Conservation (phyloP, 2,888 invertebrate species). For the Furcula furcula region DNA sequence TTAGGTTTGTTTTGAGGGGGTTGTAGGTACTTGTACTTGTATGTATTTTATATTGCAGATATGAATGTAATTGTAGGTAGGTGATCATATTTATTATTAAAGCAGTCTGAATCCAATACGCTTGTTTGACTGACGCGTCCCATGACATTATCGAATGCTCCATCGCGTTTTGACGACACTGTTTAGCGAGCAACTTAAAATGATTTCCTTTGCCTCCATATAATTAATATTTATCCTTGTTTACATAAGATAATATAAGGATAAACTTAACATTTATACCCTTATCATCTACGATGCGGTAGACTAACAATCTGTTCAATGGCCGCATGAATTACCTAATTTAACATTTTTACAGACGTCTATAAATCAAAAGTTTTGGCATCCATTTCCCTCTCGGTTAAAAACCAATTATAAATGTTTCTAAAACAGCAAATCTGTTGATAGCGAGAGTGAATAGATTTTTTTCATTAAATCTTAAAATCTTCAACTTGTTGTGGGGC, state of each 20-base stretch:
- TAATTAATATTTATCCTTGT: not conserved
- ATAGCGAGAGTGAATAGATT: not conserved
- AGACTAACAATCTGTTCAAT: slow-evolving; percentile 5
- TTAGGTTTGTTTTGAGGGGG: too few species aligned
- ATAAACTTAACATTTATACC: not conserved
- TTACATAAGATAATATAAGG: not conserved
- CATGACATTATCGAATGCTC: too few species aligned
- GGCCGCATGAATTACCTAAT: slow-evolving; percentile 15
- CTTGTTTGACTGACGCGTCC: too few species aligned
- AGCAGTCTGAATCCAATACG: too few species aligned
- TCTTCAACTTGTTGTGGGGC: not conserved
- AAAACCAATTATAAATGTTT: slow-evolving; percentile 14
- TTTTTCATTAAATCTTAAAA: not conserved
- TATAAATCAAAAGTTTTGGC: slow-evolving; percentile 37
- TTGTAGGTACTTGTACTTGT: too few species aligned
- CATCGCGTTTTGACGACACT: too few species aligned
- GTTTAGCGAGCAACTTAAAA: too few species aligned
- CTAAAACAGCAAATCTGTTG: not conserved
- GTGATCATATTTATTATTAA: too few species aligned
- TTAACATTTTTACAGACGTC: slow-evolving; percentile 31
- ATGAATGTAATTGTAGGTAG: too few species aligned
- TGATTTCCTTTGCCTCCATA: too few species aligned
- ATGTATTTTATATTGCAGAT: too few species aligned
- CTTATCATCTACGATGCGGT: not conserved
- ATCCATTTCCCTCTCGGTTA: slow-evolving; percentile 38